phyloP scores from a whole-genome alignment of 2,797 vertebrate genomes.

The Sparus aurata region DNA sequence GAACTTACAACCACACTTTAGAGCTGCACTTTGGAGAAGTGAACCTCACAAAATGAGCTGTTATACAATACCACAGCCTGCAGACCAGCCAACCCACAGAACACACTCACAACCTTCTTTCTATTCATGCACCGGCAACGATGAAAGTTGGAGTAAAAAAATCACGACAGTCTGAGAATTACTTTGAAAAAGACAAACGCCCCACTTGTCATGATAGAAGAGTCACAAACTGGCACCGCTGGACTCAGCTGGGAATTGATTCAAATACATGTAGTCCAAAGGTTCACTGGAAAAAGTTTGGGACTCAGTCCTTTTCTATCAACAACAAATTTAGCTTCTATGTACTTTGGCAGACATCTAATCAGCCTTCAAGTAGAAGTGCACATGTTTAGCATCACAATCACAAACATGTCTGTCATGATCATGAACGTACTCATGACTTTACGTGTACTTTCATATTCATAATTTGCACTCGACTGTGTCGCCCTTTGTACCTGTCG shows the following conservation, averaged over 20 bases:
- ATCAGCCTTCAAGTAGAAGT: background rate
- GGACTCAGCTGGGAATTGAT: constrained; percentile 16
- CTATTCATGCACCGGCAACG: background rate
- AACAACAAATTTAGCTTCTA: constrained; percentile 16
- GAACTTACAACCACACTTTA: constrained; percentile 21
- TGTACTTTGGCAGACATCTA: constrained; percentile 9
- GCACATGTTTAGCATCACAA: constrained; percentile 5
- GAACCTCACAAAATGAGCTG: constrained; percentile 38
- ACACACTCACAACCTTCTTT: constrained; percentile 14
- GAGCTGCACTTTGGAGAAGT: constrained; percentile 45
- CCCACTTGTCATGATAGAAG: background rate
- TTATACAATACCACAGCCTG: constrained; percentile 31
- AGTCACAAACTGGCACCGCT: background rate
- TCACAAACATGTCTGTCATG: background rate
- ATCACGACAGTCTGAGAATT: background rate
- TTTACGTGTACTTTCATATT: background rate
- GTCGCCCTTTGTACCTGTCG: background rate
- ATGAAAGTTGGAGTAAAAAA: constrained; percentile 16
- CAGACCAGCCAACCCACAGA: constrained; percentile 37
- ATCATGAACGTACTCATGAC: background rate
- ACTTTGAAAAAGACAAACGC: background rate
- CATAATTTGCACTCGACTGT: background rate
- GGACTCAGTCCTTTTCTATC: background rate
- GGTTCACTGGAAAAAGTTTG: constrained; percentile 18
- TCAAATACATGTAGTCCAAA: constrained; percentile 20